phyloP scores from a whole-genome alignment of 2,888 invertebrate genomes.

The Epistrophella euchroma region DNA sequence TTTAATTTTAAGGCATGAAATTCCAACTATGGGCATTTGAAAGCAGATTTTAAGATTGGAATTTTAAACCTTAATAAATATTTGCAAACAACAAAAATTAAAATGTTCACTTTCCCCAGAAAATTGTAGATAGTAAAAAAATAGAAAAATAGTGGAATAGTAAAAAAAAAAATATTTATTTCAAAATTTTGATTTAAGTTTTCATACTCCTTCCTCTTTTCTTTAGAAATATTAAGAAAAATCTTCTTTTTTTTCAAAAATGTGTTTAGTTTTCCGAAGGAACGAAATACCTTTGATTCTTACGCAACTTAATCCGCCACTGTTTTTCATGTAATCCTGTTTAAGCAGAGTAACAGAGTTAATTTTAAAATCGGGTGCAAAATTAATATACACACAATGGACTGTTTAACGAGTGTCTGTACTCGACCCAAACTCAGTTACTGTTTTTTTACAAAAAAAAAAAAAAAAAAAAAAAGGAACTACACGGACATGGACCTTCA shows the following conservation, averaged over 20 bases:
- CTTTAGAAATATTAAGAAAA: too few relatives aligned
- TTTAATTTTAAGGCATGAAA: neutral
- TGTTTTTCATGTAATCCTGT: constrained; percentile 26
- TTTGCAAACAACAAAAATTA: too few relatives aligned
- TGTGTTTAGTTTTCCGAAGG: neutral
- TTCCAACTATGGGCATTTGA: too few relatives aligned
- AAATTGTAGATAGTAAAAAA: too few relatives aligned
- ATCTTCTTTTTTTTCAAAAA: neutral
- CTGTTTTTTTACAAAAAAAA: neutral
- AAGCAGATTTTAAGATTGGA: too few relatives aligned
- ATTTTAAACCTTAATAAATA: too few relatives aligned
- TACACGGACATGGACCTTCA: too few relatives aligned
- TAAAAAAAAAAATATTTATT: too few relatives aligned
- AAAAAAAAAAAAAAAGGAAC: neutral
- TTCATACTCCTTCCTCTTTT: too few relatives aligned
- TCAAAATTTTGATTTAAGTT: too few relatives aligned
- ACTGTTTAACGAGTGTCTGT: constrained; percentile 6
- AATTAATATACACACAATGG: constrained; percentile 46
- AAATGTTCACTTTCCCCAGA: too few relatives aligned
- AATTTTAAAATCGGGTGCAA: constrained; percentile 44
- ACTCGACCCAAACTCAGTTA: neutral
- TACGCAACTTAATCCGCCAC: neutral
- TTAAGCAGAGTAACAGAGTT: constrained; percentile 42
- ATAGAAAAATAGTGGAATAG: too few relatives aligned
- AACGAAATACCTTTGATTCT: neutral